Conservation (phyloP, 2,888 invertebrate species). For the Chrysina gloriosa region DNA sequence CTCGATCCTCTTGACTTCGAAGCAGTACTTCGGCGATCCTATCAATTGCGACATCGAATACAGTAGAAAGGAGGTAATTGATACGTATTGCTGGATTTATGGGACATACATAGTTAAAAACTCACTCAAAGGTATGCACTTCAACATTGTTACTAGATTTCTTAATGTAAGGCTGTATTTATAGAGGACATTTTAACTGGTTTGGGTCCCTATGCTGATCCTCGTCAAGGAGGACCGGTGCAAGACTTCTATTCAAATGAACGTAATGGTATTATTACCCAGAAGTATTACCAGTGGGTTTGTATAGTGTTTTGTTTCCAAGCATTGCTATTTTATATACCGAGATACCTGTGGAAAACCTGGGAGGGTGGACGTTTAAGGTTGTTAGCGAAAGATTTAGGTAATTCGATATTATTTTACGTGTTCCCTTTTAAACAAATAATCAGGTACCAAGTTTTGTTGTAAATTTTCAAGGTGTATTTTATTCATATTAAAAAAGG, state of each 20-base stretch:
- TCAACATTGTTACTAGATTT: not conserved
- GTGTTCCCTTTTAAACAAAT: too few relatives aligned
- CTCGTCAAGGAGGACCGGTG: constrained; percentile 57
- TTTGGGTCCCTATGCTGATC: constrained; percentile 61
- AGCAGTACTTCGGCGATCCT: constrained; percentile 88
- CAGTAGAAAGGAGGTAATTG: constrained; percentile 72
- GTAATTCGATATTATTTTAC: constrained; percentile 58
- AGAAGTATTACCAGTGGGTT: constrained; percentile 80
- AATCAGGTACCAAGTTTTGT: too few relatives aligned
- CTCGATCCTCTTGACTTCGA: constrained; percentile 80
- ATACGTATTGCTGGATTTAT: constrained; percentile 84
- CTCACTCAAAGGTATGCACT: constrained; percentile 40
- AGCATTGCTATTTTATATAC: constrained; percentile 76
- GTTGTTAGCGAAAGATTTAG: constrained; percentile 71
- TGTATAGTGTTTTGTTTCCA: constrained; percentile 76
- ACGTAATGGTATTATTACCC: constrained; percentile 66
- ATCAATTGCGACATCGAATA: constrained; percentile 77
- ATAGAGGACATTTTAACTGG: constrained; percentile 63
- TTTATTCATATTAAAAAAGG: too few relatives aligned
- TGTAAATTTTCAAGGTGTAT: too few relatives aligned
- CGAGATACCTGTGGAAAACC: constrained; percentile 78
- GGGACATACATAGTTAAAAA: constrained; percentile 75
- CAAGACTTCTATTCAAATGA: constrained; percentile 16
- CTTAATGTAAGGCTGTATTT: constrained; percentile 25
- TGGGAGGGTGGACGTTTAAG: constrained; percentile 77